Evolutionary conservation across 1,140 invertebrate species (phyloP).

Genomic region (Gryon sp.): DNA sequence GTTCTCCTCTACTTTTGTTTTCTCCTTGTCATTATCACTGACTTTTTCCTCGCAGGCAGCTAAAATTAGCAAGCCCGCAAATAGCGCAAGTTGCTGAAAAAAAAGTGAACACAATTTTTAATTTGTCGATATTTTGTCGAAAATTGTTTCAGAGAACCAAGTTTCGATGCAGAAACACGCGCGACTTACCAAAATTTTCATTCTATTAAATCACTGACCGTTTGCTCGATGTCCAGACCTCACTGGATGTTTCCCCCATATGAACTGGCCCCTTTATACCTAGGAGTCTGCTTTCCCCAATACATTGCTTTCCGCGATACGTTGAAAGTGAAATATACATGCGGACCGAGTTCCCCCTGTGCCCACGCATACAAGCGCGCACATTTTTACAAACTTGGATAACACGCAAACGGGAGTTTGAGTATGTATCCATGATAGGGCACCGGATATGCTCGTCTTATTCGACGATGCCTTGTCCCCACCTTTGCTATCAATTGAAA

Average conservation of each 20-base stretch:
- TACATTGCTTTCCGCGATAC: constrained; percentile 68
- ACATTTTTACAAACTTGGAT: constrained; percentile 58
- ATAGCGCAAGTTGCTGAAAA: constrained; percentile 67
- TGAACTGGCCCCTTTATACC: constrained; percentile 72
- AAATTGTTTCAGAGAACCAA: not conserved
- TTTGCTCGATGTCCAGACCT: constrained; percentile 72
- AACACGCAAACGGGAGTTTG: constrained; percentile 55
- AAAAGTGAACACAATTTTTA: not conserved
- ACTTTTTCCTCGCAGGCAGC: constrained; percentile 76
- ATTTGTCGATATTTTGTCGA: not conserved
- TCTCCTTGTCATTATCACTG: constrained; percentile 73
- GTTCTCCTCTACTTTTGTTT: constrained; percentile 70
- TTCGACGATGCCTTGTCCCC: constrained; percentile 49
- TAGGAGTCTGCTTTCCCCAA: constrained; percentile 67
- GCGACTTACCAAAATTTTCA: constrained; percentile 74
- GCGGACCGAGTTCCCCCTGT: constrained; percentile 44
- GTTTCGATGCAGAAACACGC: not conserved
- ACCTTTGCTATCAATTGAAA: constrained; percentile 43
- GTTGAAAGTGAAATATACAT: constrained; percentile 70
- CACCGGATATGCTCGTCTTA: constrained; percentile 62
- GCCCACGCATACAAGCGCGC: constrained; percentile 51
- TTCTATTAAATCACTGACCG: constrained; percentile 64
- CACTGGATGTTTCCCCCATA: constrained; percentile 75
- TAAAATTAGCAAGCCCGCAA: constrained; percentile 79
- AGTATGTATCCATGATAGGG: constrained; percentile 46